Percentiles rank a stretch among this genome's conserved stretches.
phyloP scores from a whole-genome alignment of 1,140 invertebrate genomes.

The Drosophila santomea region DNA sequence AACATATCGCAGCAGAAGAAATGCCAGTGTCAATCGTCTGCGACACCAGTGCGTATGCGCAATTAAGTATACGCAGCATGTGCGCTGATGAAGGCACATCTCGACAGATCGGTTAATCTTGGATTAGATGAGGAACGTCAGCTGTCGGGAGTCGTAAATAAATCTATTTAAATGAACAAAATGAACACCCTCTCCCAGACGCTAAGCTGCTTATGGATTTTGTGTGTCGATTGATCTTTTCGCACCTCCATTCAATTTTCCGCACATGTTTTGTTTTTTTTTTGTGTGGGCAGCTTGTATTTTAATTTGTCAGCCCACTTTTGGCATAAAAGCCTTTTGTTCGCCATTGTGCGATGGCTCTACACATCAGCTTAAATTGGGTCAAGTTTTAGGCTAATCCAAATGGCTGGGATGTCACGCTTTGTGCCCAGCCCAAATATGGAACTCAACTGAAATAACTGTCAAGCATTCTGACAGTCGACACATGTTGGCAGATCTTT shows the following conservation, averaged over 20 bases:
- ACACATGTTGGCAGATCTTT: slow-evolving; percentile 65
- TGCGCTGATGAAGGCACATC: background rate
- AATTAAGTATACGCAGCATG: slow-evolving; percentile 39
- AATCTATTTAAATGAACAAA: slow-evolving; percentile 34
- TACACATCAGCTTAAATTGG: slow-evolving; percentile 55
- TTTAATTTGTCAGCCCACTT: slow-evolving; percentile 53
- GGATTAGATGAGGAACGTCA: background rate
- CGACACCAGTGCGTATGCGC: slow-evolving; percentile 40
- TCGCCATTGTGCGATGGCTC: slow-evolving; percentile 45
- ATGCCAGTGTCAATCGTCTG: background rate
- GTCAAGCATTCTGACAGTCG: slow-evolving; percentile 63
- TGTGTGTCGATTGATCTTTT: slow-evolving; percentile 59
- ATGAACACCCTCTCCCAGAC: background rate
- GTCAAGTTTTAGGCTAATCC: slow-evolving; percentile 64
- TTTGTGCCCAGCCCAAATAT: slow-evolving; percentile 26
- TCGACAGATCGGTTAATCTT: background rate
- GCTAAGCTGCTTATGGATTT: slow-evolving; percentile 60
- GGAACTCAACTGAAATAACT: slow-evolving; percentile 37
- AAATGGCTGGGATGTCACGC: slow-evolving; percentile 35
- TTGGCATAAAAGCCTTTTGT: slow-evolving; percentile 64
- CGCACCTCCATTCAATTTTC: slow-evolving; percentile 66
- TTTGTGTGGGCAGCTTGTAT: slow-evolving; percentile 31
- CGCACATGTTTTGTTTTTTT: slow-evolving; percentile 1
- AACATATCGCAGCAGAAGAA: background rate
- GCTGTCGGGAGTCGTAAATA: slow-evolving; percentile 4